phyloP scores from a whole-genome alignment of 2,888 invertebrate species.

The Ormyrus labotus region DNA sequence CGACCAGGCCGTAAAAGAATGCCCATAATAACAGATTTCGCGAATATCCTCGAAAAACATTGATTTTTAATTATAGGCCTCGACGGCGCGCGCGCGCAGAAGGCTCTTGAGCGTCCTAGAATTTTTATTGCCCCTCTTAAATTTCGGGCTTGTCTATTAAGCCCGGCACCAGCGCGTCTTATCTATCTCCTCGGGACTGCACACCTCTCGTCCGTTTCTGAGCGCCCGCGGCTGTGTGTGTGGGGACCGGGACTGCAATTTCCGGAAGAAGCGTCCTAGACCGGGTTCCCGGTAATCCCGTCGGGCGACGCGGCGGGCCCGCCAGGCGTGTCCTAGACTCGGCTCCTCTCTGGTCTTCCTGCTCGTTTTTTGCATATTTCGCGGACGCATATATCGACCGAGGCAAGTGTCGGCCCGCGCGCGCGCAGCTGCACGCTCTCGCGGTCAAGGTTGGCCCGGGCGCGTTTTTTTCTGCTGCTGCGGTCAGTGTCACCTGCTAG shows the following conservation, averaged over 20 bases:
- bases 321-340: constrained; percentile 28
- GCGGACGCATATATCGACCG: constrained; percentile 22
- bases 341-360: neutral
- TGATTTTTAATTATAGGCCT: constrained; percentile 37
- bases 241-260: constrained; percentile 13
- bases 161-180: neutral
- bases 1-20: constrained; percentile 12
- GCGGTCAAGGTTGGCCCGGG: constrained; percentile 55
- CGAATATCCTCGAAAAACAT: constrained; percentile 22
- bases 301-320: constrained; percentile 19
- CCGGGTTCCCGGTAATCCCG: constrained; percentile 9
- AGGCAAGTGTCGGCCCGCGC: constrained; percentile 19
- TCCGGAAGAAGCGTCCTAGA: constrained; percentile 35
- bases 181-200: neutral
- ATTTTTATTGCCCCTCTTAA: constrained; percentile 23
- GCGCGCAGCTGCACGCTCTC: constrained; percentile 30
- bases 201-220: constrained; percentile 9
- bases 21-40: constrained; percentile 17
- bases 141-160: constrained; percentile 8
- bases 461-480: constrained; percentile 11
- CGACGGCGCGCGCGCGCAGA: no score
- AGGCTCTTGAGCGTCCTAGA: neutral
- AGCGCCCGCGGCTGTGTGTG: neutral
- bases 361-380: constrained; percentile 14
- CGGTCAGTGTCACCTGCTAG: constrained; percentile 62